Conservation (phyloP, 2,113 vertebrate genomes). For the Zapus hudsonius region DNA sequence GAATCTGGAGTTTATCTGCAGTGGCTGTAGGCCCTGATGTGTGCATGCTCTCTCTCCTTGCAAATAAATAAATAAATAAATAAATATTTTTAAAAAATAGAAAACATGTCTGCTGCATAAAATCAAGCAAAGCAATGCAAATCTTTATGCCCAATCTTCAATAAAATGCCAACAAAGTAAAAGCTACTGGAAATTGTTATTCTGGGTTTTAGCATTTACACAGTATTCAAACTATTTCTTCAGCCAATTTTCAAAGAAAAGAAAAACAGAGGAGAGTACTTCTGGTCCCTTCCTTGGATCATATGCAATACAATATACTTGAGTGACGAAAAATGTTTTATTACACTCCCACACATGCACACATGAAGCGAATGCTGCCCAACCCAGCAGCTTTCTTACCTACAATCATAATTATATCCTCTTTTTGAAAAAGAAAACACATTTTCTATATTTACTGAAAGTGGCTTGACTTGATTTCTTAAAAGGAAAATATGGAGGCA, state of each 20-base stretch:
- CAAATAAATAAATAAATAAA: too few species aligned
- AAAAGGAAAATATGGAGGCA: not conserved
- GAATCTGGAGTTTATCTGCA: too few species aligned
- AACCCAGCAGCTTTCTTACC: not conserved
- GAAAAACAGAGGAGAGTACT: not conserved
- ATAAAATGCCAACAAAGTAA: not conserved
- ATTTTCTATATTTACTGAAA: not conserved
- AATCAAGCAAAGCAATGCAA: not conserved
- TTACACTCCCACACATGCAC: not conserved
- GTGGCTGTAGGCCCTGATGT: too few species aligned
- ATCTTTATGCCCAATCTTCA: slow-evolving; percentile 5
- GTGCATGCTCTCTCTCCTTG: too few species aligned
- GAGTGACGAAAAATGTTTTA: not conserved
- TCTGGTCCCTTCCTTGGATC: not conserved
- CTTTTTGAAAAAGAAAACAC: not conserved
- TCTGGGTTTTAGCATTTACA: not conserved
- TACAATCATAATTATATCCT: not conserved
- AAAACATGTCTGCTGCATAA: not conserved
- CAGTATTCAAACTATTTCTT: not conserved
- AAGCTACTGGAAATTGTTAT: not conserved
- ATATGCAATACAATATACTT: accelerated
- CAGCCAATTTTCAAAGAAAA: not conserved
- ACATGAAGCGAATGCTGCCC: not conserved
- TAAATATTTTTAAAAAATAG: too few species aligned
- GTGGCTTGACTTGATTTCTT: not conserved